Conservation (phyloP, 2,888 invertebrate genomes). For the Omphaloscelis lunosa region DNA sequence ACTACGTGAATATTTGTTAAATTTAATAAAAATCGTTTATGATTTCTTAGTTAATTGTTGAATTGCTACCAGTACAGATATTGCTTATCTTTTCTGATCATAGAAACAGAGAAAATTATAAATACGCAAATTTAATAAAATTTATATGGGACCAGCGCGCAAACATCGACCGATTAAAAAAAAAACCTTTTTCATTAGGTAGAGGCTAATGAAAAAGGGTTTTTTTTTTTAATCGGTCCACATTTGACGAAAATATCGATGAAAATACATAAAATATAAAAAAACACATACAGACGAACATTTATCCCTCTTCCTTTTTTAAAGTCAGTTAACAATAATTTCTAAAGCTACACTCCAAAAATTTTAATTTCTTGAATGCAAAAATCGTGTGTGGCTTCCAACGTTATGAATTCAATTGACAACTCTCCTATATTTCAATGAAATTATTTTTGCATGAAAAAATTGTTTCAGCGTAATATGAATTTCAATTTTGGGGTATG, state of each 20-base stretch:
- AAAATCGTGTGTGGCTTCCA: neutral
- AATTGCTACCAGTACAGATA: neutral
- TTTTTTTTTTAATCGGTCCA: too few relatives aligned
- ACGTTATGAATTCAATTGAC: neutral
- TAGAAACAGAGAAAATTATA: neutral
- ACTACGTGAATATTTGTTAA: slow-evolving; percentile 13
- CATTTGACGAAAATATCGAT: too few relatives aligned
- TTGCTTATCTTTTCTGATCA: too few relatives aligned
- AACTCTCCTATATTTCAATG: neutral
- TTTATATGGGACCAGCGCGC: too few relatives aligned
- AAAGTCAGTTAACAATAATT: too few relatives aligned
- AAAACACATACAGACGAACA: too few relatives aligned
- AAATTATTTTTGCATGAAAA: neutral
- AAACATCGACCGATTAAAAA: too few relatives aligned
- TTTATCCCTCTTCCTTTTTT: too few relatives aligned
- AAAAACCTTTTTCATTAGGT: too few relatives aligned
- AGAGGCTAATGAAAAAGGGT: too few relatives aligned
- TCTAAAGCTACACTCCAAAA: neutral
- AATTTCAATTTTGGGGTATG: neutral
- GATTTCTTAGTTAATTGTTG: neutral
- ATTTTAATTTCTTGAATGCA: neutral
- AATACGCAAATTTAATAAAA: too few relatives aligned
- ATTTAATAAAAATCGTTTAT: neutral
- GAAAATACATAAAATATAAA: too few relatives aligned
- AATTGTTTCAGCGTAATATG: neutral